Evolutionary conservation across 2,888 invertebrate genomes (phyloP), one percentile per base, ranked within the genome.

Genomic region (Eupeodes luniger): DNA sequence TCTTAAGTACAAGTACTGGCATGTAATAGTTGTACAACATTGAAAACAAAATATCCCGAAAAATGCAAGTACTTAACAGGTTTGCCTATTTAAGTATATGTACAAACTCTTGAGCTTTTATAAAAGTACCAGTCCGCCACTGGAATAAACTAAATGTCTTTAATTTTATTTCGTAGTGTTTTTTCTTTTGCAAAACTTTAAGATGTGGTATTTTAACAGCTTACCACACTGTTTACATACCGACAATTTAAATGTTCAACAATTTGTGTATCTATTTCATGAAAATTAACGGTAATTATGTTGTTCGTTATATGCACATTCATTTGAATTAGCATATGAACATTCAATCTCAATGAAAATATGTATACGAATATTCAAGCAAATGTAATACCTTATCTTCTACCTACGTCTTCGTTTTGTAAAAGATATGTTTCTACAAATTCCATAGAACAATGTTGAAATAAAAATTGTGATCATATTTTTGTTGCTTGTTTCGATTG

Each of bases 251-350:
- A 66, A 66, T 83, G 79, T 79, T 61, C 64, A 80, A 80, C 83
- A 83, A 86, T 83, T 86, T 83, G 79, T 76, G 79, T 86, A 86
- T 86, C 86, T 66, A 86, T 86, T 83, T 86, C 86, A 86, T 40
- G 79, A 69, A 83, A 86, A 83, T 79, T 76, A 57, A 72, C n/a
- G 64, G 59, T 80, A 83, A 86, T 86, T 83, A 80, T 70, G 70
- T 69, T 82, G 82, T 64, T 82, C 59, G 72, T 14, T 27, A 27
- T 27, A 51, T 14, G 61, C 47, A 64, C 12, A 61, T 16, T 59
- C 34, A 61, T 16, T 53, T 16, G 61, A 82, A 86, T 83, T 86
- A 86, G 83, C 83, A 83, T 83, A 72, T 34, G 3, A 7, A 40
- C 36, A 36, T 57, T 19, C 61, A 85, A 64, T 75, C 62, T 74